Evolutionary conservation across 2,797 vertebrate genomes (phyloP).

Genomic region (Myotis daubentonii): DNA sequence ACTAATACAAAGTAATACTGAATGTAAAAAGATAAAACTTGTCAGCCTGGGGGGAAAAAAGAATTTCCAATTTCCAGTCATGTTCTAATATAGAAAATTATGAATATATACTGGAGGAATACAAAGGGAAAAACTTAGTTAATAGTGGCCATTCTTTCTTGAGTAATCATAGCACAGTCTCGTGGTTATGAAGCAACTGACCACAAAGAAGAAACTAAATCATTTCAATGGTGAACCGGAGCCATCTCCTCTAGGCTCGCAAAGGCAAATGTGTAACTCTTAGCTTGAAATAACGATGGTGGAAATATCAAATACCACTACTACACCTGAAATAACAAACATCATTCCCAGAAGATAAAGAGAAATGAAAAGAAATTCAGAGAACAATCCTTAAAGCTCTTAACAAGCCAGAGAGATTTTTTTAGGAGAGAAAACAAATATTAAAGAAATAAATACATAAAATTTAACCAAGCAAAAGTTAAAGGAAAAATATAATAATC

Average conservation of each 20-base stretch:
- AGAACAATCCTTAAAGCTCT: background rate
- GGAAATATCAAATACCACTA: background rate
- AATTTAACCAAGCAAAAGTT: background rate
- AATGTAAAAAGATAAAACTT: background rate
- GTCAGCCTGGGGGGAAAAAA: background rate
- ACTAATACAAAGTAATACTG: background rate
- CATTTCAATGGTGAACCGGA: background rate
- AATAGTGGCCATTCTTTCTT: background rate
- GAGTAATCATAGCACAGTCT: background rate
- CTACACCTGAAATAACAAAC: background rate
- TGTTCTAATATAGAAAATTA: background rate
- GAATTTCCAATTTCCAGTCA: background rate
- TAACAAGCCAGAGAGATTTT: background rate
- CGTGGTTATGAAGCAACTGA: background rate
- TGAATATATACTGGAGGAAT: background rate
- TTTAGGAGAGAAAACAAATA: background rate
- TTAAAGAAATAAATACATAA: constrained; percentile 19
- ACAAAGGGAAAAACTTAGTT: background rate
- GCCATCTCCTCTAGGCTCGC: background rate
- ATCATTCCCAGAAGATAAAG: background rate
- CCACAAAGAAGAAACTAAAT: background rate
- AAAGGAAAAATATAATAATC: constrained; percentile 17
- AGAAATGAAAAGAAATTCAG: background rate
- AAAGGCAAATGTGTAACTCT: background rate
- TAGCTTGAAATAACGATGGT: background rate